Evolutionary conservation across 2,113 vertebrate species (phyloP).

Genomic region (Triplophysa dalaica): DNA sequence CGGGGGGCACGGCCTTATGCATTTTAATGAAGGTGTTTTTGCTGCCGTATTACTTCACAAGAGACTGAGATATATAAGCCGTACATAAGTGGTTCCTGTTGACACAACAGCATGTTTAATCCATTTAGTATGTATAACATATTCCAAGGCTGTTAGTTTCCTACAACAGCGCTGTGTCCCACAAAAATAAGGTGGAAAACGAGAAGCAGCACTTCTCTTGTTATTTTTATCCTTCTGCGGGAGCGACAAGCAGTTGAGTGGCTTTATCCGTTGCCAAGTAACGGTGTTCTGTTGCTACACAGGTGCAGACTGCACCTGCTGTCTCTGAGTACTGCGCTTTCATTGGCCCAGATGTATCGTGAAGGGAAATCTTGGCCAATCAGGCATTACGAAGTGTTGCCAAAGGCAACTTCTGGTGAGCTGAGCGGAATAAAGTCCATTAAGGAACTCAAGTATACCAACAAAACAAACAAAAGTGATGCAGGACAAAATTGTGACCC

Average conservation of each 20-base stretch:
- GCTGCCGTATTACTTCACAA: slow-evolving; percentile 16
- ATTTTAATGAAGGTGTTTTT: slow-evolving; percentile 34
- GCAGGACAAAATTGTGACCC: slow-evolving; percentile 8
- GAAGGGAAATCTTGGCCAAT: slow-evolving; percentile 42
- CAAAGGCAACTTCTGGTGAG: slow-evolving; percentile 32
- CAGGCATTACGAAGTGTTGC: slow-evolving; percentile 8
- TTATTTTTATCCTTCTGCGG: slow-evolving; percentile 36
- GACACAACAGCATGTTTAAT: slow-evolving; percentile 8
- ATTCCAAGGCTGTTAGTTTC: too few species aligned
- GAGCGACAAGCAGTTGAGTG: slow-evolving; percentile 32
- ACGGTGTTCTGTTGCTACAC: slow-evolving; percentile 48
- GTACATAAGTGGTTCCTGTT: slow-evolving; percentile 25
- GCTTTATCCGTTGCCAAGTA: slow-evolving; percentile 46
- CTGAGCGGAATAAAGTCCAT: not conserved
- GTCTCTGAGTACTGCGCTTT: slow-evolving; percentile 45
- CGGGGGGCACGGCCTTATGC: slow-evolving; percentile 9
- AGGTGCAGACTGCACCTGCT: slow-evolving; percentile 55
- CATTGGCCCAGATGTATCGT: slow-evolving; percentile 42
- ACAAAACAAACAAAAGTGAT: not conserved
- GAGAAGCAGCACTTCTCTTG: slow-evolving; percentile 18
- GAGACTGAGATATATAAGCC: slow-evolving; percentile 19
- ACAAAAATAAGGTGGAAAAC: slow-evolving; percentile 4
- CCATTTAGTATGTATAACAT: not conserved
- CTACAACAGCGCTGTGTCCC: not conserved
- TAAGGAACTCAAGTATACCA: not conserved